phyloP scores from a whole-genome alignment of 2,888 invertebrate genomes.

The Phrixothrix hirtus region DNA sequence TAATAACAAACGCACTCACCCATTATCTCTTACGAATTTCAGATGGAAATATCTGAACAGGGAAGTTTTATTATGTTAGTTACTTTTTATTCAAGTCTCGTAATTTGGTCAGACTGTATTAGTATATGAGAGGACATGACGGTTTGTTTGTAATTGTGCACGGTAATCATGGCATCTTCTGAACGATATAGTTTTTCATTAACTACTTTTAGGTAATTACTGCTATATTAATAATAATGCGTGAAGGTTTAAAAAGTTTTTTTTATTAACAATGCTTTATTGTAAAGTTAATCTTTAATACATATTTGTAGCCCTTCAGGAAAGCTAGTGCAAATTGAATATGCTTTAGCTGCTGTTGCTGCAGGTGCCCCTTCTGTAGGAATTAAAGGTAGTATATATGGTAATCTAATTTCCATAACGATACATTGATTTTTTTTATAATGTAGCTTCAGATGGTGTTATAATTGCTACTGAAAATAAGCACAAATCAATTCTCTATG shows the following conservation, averaged over 20 bases:
- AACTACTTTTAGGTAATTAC: conserved; percentile 76
- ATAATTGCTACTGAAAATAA: conserved; percentile 99
- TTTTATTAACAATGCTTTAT: too few relatives aligned
- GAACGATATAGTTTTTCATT: conserved; percentile 97
- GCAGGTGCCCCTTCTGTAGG: conserved; percentile 99
- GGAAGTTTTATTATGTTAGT: too few relatives aligned
- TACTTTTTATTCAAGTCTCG: too few relatives aligned
- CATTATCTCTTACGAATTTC: too few relatives aligned
- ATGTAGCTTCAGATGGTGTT: conserved; percentile 91
- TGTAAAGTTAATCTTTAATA: too few relatives aligned
- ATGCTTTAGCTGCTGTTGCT: conserved; percentile 97
- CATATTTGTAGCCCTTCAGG: conserved; percentile 86
- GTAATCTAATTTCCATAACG: background rate
- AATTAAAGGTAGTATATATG: conserved; percentile 76
- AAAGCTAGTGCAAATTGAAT: conserved; percentile 99
- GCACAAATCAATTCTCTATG: conserved; percentile 93
- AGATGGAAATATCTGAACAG: too few relatives aligned
- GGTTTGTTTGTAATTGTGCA: conserved; percentile 5
- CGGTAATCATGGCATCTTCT: conserved; percentile 75
- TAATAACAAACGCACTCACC: too few relatives aligned
- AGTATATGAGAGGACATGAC: too few relatives aligned
- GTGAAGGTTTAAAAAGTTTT: too few relatives aligned
- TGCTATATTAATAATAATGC: too few relatives aligned
- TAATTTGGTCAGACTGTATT: too few relatives aligned
- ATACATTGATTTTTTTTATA: conserved; percentile 2